Percentiles rank a stretch among this genome's conserved stretches.
Conservation (phyloP, 2,888 invertebrate species). For the Fragum whitleyi region DNA sequence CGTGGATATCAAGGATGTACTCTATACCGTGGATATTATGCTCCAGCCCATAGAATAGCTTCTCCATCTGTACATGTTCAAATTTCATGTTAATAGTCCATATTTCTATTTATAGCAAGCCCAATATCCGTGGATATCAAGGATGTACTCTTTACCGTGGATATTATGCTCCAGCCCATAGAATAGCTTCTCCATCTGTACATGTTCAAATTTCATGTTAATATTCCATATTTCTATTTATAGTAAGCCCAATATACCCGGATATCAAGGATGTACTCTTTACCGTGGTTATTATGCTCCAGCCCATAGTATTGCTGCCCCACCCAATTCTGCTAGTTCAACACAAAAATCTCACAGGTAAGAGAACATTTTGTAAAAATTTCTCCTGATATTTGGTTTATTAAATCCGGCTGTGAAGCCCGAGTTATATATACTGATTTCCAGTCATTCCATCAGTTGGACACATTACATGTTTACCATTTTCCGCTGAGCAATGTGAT, state of each 20-base stretch:
- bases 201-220: too few relatives aligned
- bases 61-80: slow-evolving; percentile 64
- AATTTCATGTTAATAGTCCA: too few relatives aligned
- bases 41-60: slow-evolving; percentile 72
- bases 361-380: too few relatives aligned
- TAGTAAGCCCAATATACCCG: slow-evolving; percentile 83
- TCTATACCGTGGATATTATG: slow-evolving; percentile 76
- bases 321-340: slow-evolving; percentile 69
- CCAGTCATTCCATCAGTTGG: too few relatives aligned
- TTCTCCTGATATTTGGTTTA: too few relatives aligned
- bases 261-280: slow-evolving; percentile 80
- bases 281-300: slow-evolving; percentile 77
- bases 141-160: slow-evolving; percentile 81
- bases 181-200: slow-evolving; percentile 62
- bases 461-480: too few relatives aligned
- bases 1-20: slow-evolving; percentile 82
- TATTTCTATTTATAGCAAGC: slow-evolving; percentile 81
- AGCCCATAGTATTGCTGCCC: slow-evolving; percentile 69
- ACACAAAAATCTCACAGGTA: slow-evolving; percentile 79
- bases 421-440: too few relatives aligned
- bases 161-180: slow-evolving; percentile 75
- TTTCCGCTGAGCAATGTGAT: too few relatives aligned
- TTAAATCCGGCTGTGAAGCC: too few relatives aligned
- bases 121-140: slow-evolving; percentile 82
- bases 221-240: slow-evolving; percentile 35